Conservation (phyloP, 2,888 invertebrate genomes). For the Eupelmus urozonus region DNA sequence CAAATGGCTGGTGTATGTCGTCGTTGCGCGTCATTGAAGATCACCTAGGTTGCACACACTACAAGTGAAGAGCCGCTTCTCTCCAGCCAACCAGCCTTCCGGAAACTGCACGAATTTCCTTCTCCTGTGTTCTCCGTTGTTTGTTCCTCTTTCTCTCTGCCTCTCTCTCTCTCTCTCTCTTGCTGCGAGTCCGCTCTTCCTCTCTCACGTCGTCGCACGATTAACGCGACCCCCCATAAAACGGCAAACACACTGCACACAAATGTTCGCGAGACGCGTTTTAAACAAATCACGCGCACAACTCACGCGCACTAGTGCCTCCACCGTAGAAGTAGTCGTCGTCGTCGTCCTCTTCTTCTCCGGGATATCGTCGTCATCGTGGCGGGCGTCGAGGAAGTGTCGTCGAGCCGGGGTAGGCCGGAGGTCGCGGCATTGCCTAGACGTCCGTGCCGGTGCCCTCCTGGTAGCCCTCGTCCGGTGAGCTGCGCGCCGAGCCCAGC, state of each 20-base stretch:
- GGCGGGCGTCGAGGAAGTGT: constrained; percentile 10
- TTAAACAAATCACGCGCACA: background rate
- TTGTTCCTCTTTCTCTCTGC: background rate
- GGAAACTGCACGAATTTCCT: constrained; percentile 22
- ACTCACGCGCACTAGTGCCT: background rate
- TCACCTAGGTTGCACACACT: constrained; percentile 36
- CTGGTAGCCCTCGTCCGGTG: constrained; percentile 94
- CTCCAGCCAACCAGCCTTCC: background rate
- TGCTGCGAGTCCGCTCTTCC: background rate
- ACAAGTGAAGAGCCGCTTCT: constrained; percentile 12
- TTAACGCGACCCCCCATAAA: background rate
- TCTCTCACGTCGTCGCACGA: background rate
- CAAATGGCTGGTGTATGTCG: constrained; percentile 10
- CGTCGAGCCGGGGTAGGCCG: background rate
- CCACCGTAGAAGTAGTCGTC: background rate
- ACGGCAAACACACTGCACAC: background rate
- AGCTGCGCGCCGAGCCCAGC: constrained; percentile 89
- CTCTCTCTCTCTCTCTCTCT: background rate
- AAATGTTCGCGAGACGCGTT: background rate
- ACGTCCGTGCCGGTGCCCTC: constrained; percentile 96
- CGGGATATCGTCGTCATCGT: too few species aligned
- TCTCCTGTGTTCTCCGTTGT: background rate
- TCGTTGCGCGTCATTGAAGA: constrained; percentile 40
- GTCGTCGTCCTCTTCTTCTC: constrained; percentile 19
- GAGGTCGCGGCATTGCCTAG: constrained; percentile 77